Conservation (phyloP, 2,113 vertebrate species). For the Pitta sordida region DNA sequence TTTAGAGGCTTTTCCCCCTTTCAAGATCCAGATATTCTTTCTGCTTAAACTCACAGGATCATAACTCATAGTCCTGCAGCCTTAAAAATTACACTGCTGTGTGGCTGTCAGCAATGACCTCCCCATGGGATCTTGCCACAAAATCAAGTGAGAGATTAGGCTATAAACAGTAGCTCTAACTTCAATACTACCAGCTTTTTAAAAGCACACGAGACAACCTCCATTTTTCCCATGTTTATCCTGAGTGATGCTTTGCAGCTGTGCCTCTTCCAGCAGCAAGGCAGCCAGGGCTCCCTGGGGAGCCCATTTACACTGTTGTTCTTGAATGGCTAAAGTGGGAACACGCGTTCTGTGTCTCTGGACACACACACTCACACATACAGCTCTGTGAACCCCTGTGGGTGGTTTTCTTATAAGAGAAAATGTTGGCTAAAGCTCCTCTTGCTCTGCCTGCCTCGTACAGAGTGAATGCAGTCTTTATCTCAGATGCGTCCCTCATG, state of each 20-base stretch:
- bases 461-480: fast-evolving
- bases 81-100: neutral
- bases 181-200: neutral
- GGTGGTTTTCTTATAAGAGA: conserved; percentile 4
- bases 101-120: neutral
- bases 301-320: conserved; percentile 18
- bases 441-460: neutral
- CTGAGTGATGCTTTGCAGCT: conserved; percentile 30
- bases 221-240: neutral
- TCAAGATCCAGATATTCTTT: conserved; percentile 1
- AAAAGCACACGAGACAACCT: neutral
- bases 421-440: neutral
- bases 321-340: conserved; percentile 42
- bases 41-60: neutral
- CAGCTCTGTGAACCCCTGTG: neutral
- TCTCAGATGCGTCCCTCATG: fast-evolving
- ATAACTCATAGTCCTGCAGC: neutral
- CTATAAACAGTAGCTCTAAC: neutral
- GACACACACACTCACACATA: neutral
- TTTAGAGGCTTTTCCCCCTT: neutral
- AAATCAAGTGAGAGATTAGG: neutral
- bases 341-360: neutral
- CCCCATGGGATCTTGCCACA: neutral
- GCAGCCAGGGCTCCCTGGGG: neutral
- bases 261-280: neutral